phyloP scores from a whole-genome alignment of 2,113 vertebrate genomes.

The Cololabis saira region DNA sequence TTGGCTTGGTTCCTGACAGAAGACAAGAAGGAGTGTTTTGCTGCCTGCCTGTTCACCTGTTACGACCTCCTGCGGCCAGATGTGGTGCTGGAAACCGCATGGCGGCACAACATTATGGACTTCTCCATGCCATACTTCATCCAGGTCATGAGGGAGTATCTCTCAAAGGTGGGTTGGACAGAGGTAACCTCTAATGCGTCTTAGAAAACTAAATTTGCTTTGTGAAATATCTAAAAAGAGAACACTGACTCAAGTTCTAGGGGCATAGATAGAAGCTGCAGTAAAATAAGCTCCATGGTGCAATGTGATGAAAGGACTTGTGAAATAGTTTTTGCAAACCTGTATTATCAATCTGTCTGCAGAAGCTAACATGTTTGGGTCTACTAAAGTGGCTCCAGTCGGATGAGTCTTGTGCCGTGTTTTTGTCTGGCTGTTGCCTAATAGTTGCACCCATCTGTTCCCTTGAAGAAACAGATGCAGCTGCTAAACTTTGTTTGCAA shows the following conservation, averaged over 20 bases:
- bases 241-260: not conserved
- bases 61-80: slow-evolving; percentile 97
- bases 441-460: not conserved
- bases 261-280: not conserved
- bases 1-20: slow-evolving; percentile 98
- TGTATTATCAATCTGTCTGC: not conserved
- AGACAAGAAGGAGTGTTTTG: slow-evolving; percentile 97
- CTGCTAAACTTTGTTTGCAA: slow-evolving; percentile 32
- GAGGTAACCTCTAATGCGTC: too few relatives aligned
- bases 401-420: too few relatives aligned
- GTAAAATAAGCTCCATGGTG: not conserved
- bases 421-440: too few relatives aligned
- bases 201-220: too few relatives aligned
- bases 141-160: slow-evolving; percentile 99
- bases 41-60: slow-evolving; percentile 97
- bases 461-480: not conserved
- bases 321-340: slow-evolving; percentile 42
- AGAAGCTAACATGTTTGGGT: not conserved
- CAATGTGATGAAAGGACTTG: not conserved
- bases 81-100: slow-evolving; percentile 97
- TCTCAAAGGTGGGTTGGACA: slow-evolving; percentile 90
- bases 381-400: not conserved
- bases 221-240: too few relatives aligned
- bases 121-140: slow-evolving; percentile 99
- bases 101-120: slow-evolving; percentile 99